Conservation (phyloP, 2,113 vertebrate species). For the Colaptes auratus region DNA sequence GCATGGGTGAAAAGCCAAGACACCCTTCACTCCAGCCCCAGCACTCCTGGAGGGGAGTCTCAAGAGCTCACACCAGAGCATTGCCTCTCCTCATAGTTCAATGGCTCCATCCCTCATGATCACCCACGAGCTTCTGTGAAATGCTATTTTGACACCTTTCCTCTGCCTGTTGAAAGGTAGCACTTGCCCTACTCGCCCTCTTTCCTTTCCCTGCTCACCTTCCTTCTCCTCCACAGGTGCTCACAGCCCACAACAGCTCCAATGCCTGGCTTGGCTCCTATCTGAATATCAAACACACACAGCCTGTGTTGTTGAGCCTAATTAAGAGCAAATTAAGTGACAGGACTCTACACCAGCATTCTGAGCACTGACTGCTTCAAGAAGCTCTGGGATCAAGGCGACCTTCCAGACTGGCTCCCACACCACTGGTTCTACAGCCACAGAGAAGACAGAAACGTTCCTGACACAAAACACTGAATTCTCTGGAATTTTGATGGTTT, state of each 20-base stretch:
- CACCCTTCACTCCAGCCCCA: neutral
- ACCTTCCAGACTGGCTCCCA: neutral
- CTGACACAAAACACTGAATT: neutral
- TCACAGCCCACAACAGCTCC: neutral
- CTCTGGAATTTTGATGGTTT: constrained; percentile 26
- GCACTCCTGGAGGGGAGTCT: neutral
- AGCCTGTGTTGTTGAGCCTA: neutral
- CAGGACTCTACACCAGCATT: accelerated
- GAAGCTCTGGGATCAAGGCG: neutral
- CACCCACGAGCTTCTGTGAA: neutral
- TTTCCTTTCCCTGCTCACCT: neutral
- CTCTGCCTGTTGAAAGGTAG: neutral
- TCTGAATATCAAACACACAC: constrained; percentile 23
- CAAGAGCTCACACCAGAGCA: neutral
- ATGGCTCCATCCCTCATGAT: accelerated
- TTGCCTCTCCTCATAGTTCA: neutral
- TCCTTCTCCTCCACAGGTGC: neutral
- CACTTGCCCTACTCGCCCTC: neutral
- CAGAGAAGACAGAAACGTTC: neutral
- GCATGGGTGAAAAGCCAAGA: accelerated
- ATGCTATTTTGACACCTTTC: neutral
- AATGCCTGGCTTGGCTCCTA: neutral
- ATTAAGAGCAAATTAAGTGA: constrained; percentile 47
- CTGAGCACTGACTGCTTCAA: neutral
- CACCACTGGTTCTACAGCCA: neutral